Evolutionary conservation across 1,140 invertebrate species (phyloP), one percentile per base, ranked within the genome.

Genomic region (Mya arenaria): DNA sequence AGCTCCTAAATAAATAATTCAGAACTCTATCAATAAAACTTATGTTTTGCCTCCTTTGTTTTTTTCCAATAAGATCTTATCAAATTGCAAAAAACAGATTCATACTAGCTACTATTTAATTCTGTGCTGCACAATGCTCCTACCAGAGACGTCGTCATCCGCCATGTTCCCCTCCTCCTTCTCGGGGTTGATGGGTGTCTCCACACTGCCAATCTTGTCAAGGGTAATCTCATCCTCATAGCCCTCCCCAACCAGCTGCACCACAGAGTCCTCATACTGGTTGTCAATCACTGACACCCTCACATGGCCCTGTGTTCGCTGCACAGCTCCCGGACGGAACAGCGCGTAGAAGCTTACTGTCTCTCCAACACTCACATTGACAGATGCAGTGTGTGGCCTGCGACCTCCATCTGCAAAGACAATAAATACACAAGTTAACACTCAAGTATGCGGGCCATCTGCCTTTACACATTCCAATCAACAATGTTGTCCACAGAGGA

Each of bases 211-310:
- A 13, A 93, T 90, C 79, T 92, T 92, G 65, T 92, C 91, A 17
- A 93, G 84, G 8, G 92, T 92, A 62, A 93, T 90, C 68, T 92
- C 92, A 82, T 93, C 92, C 58, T 90, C 85, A 72, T 93, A 93
- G n/a, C 92, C 92, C 72, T 92, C 92, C 0, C 92, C 92, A 8
- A 93, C 89, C 62, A 92, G 73, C 86, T 92, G 92, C 19, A 93
- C 86, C 8, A 92, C 82, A 8, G 89, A 90, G 60, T 93, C 92
- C 60, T 93, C 92, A 84, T 93, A 93, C 89, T 93, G 92, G 82
- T 93, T 93, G 83, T 93, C 90, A 30, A 90, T 87, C 10, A 93
- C 92, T 2, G 87, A 87, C 17, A 93, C 56, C 17, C 89, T 87
- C 5, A 93, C 72, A 32, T 90, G 88, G 15, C 86, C 92, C 83